A percentile compares a stretch with the other conserved stretches of the same genome.
These are phyloP conservation scores for Aleadryas rufinucha DNA, from an alignment of 2,113 vertebrate genomes.

Conservation along the genomic window DNA sequence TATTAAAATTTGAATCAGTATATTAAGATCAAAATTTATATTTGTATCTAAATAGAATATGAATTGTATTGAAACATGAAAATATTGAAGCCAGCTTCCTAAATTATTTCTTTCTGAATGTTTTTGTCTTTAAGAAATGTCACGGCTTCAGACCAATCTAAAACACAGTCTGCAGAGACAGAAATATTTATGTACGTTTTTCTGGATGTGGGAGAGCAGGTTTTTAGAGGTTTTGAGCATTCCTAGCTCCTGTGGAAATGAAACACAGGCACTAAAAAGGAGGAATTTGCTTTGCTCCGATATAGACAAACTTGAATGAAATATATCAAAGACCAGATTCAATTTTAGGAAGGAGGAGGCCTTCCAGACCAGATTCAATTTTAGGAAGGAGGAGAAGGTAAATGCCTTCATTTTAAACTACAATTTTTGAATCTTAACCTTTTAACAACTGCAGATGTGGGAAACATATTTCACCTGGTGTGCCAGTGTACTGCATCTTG, in stretches of 20 bases:
- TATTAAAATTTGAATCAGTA: neutral
- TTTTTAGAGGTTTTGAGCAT: neutral
- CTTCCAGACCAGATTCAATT: neutral
- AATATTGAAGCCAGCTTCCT: neutral
- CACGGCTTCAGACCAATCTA: neutral
- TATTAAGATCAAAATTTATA: neutral
- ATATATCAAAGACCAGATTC: neutral
- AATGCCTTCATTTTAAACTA: neutral
- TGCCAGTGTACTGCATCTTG: neutral
- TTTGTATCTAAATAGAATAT: neutral
- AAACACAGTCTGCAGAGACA: neutral
- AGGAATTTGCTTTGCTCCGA: neutral
- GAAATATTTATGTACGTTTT: neutral
- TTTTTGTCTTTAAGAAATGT: neutral
- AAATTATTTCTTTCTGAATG: neutral
- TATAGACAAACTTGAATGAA: neutral
- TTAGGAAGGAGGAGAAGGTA: neutral
- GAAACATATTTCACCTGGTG: neutral
- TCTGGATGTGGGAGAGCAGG: neutral
- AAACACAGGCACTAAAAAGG: neutral
- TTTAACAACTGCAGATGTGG: neutral
- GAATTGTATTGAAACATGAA: neutral
- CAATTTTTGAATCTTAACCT: neutral
- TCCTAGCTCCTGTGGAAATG: neutral
- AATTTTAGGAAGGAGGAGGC: neutral